Conservation (phyloP, 2,888 invertebrate genomes). For the Octonoba sinensis region DNA sequence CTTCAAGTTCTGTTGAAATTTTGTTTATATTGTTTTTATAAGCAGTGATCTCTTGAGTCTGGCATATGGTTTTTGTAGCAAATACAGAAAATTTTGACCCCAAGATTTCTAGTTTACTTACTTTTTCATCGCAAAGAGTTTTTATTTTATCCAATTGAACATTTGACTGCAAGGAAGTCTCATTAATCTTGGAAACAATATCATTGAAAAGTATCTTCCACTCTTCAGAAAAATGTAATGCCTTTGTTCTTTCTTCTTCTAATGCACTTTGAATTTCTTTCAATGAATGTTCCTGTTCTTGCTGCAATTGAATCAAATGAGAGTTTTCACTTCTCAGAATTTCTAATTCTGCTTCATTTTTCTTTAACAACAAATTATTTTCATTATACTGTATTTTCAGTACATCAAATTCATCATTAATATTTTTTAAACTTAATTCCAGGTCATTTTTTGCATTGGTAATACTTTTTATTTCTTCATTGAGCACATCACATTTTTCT, state of each 20-base stretch:
- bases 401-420: not conserved
- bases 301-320: conserved; percentile 5
- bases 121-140: conserved; percentile 7
- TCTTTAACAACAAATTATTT: not conserved
- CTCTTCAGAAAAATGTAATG: not conserved
- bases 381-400: not conserved
- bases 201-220: conserved; percentile 7
- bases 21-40: conserved; percentile 9
- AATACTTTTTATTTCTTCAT: conserved; percentile 1
- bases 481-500: not conserved
- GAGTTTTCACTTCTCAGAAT: not conserved
- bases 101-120: conserved; percentile 18
- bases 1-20: conserved; percentile 2
- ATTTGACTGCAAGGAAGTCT: not conserved
- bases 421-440: conserved; percentile 4
- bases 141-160: conserved; percentile 5
- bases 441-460: not conserved
- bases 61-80: conserved; percentile 14
- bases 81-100: conserved; percentile 16
- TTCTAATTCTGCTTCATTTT: no score
- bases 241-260: conserved; percentile 15
- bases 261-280: conserved; percentile 9
- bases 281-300: not conserved
- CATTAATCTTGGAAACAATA: conserved; percentile 5
- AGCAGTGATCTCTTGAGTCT: conserved; percentile 12